Evolutionary conservation across 2,797 vertebrate genomes (phyloP).

Genomic region (Chloroceryle amazona): DNA sequence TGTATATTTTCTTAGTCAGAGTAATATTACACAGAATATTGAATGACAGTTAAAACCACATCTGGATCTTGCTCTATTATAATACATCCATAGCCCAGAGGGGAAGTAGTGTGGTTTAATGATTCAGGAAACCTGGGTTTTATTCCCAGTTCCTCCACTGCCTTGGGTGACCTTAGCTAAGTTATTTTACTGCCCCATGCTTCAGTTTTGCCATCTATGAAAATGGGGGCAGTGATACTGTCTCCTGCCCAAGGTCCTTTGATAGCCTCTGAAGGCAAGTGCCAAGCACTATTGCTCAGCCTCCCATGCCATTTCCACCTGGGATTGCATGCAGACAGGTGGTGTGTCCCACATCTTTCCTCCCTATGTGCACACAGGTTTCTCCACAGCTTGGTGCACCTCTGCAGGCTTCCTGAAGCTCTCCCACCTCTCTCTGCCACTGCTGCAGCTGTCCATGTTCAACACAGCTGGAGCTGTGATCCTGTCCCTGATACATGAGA

Average conservation of each 20-base stretch:
- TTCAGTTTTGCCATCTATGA: background rate
- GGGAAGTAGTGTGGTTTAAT: slow-evolving; percentile 66
- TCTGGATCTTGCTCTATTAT: slow-evolving; percentile 64
- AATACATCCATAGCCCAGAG: slow-evolving; percentile 66
- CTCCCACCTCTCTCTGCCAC: background rate
- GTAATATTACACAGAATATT: slow-evolving; percentile 55
- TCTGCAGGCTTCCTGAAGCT: background rate
- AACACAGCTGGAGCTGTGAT: background rate
- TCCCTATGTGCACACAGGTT: background rate
- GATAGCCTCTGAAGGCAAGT: background rate
- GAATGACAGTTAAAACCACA: slow-evolving; percentile 70
- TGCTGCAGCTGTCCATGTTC: background rate
- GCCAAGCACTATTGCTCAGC: background rate
- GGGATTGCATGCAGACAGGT: background rate
- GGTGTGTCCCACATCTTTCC: background rate
- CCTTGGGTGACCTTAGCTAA: slow-evolving; percentile 47
- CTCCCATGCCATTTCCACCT: background rate
- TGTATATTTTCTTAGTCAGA: slow-evolving; percentile 67
- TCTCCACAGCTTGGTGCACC: background rate
- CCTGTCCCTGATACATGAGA: background rate
- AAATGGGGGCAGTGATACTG: background rate
- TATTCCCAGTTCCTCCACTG: slow-evolving; percentile 64
- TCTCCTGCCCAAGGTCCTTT: background rate
- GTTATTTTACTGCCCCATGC: background rate
- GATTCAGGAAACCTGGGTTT: slow-evolving; percentile 64